Percentiles rank a stretch among this genome's conserved stretches.
phyloP scores from a whole-genome alignment of 2,888 invertebrate species.

The Didymodactylos carnosus region DNA sequence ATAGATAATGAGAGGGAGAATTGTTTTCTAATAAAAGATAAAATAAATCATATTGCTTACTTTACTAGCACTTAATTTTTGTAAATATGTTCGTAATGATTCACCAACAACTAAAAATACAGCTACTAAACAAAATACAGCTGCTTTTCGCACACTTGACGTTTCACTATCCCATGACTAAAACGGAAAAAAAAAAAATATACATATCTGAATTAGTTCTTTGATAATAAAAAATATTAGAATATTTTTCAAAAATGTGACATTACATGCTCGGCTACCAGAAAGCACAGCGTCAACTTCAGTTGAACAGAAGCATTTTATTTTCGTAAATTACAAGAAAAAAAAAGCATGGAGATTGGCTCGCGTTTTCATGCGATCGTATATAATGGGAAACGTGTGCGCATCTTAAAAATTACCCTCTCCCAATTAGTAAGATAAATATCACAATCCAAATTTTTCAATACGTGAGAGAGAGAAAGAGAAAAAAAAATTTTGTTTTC shows the following conservation, averaged over 20 bases:
- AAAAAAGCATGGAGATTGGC: neutral
- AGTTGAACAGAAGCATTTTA: neutral
- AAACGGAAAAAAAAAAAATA: neutral
- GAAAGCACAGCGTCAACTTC: too few relatives aligned
- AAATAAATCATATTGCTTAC: conserved; percentile 1
- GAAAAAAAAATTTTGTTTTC: neutral
- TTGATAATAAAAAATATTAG: conserved; percentile 17
- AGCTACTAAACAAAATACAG: conserved; percentile 89
- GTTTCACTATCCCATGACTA: conserved; percentile 28
- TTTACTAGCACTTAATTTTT: conserved; percentile 12
- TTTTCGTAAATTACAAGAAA: neutral
- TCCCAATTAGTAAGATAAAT: too few relatives aligned
- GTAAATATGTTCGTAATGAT: neutral
- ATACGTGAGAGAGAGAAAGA: conserved; percentile 11
- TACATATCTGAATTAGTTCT: neutral
- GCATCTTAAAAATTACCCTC: too few relatives aligned
- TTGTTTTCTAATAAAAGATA: too few relatives aligned
- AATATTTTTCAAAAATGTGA: too few relatives aligned
- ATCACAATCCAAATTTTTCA: too few relatives aligned
- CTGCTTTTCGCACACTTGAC: conserved; percentile 78
- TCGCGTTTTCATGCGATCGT: too few relatives aligned
- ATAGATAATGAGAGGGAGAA: too few relatives aligned
- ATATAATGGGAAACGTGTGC: too few relatives aligned
- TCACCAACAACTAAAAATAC: conserved; percentile 72
- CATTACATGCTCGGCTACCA: too few relatives aligned